Percentiles rank a stretch among this genome's conserved stretches.
Evolutionary conservation across 1,140 invertebrate genomes (phyloP).

Genomic region (Dinoponera quadriceps): DNA sequence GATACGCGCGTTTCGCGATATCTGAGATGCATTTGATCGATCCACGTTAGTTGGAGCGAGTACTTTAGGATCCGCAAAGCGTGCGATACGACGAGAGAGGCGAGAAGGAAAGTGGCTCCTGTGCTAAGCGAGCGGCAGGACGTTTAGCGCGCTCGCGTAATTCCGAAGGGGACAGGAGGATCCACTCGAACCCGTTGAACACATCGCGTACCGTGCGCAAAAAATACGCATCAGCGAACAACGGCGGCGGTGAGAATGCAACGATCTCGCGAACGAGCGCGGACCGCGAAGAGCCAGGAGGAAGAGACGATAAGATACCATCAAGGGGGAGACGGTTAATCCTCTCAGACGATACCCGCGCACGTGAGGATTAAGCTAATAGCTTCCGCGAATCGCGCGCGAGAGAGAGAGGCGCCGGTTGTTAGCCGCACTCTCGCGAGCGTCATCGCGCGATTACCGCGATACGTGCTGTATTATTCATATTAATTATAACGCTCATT

Average conservation of each 20-base stretch:
- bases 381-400: conserved; percentile 23
- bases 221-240: too few species aligned
- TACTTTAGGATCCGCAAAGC: too few species aligned
- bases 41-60: too few species aligned
- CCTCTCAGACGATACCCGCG: conserved; percentile 57
- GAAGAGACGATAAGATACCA: conserved; percentile 31
- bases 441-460: background rate
- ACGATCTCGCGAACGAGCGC: conserved; percentile 1
- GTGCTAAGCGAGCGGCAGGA: too few species aligned
- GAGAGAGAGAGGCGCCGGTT: background rate
- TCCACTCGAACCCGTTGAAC: too few species aligned
- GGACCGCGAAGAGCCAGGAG: background rate
- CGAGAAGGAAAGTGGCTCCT: too few species aligned
- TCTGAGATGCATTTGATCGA: too few species aligned
- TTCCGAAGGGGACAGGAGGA: too few species aligned
- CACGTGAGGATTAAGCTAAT: conserved; percentile 70
- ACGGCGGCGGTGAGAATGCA: background rate
- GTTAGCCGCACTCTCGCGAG: background rate
- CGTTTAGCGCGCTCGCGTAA: too few species aligned
- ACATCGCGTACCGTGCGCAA: too few species aligned
- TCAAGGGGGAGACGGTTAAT: conserved; percentile 70
- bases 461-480: background rate
- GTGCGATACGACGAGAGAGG: too few species aligned
- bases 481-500: conserved; percentile 7
- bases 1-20: too few species aligned